These are phyloP conservation scores for Brachypteracias leptosomus DNA, from an alignment of 2,113 vertebrate genomes.

Conservation along the genomic window DNA sequence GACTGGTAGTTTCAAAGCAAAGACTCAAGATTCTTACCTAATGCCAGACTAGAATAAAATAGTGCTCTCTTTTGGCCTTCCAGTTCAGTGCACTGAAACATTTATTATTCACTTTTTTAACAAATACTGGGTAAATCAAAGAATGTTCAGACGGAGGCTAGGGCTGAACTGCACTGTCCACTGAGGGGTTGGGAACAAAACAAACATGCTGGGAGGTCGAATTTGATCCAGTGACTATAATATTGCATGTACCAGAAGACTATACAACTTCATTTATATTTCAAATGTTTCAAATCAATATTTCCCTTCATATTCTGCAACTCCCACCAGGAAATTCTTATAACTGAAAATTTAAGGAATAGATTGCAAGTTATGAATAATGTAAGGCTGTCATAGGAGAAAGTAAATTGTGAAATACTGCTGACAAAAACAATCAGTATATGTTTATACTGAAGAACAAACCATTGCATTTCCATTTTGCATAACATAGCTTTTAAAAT, in stretches of 20 bases:
- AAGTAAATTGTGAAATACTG: slow-evolving; percentile 60
- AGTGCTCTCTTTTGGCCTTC: background rate
- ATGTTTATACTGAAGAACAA: slow-evolving; percentile 42
- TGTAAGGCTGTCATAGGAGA: slow-evolving; percentile 56
- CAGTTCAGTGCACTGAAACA: background rate
- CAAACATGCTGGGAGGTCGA: background rate
- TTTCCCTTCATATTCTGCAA: slow-evolving; percentile 55
- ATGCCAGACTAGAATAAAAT: background rate
- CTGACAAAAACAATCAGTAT: slow-evolving; percentile 45
- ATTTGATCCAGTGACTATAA: slow-evolving; percentile 32
- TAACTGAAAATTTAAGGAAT: slow-evolving; percentile 65
- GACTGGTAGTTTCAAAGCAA: background rate
- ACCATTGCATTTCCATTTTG: slow-evolving; percentile 5
- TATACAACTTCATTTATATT: slow-evolving; percentile 77
- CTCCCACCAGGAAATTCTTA: slow-evolving; percentile 42
- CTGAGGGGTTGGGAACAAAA: background rate
- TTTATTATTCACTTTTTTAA: slow-evolving; percentile 48
- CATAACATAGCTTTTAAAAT: slow-evolving; percentile 22
- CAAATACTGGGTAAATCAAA: slow-evolving; percentile 16
- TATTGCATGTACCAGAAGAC: slow-evolving; percentile 43
- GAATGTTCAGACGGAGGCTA: background rate
- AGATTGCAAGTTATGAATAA: slow-evolving; percentile 66
- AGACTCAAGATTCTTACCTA: background rate
- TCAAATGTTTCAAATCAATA: slow-evolving; percentile 81
- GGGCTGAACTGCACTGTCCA: background rate